These are phyloP conservation scores for Parnassius glacialis DNA, from an alignment of 2,888 invertebrate genomes.

Conservation along the genomic window DNA sequence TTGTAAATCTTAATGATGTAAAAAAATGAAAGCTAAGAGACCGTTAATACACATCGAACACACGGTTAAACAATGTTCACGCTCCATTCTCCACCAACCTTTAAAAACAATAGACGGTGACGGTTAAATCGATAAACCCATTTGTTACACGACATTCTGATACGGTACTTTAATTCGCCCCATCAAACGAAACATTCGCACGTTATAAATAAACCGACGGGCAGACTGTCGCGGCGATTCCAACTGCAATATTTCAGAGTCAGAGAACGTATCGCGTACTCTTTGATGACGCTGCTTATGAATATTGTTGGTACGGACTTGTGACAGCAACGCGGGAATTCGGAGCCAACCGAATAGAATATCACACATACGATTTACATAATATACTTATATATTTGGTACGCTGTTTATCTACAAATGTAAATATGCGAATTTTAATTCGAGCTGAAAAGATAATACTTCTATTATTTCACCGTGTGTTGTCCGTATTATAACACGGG, in stretches of 20 bases:
- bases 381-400: too few species aligned
- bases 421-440: too few species aligned
- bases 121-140: conserved; percentile 55
- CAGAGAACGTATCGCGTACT: conserved; percentile 56
- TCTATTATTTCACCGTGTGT: too few species aligned
- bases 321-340: conserved; percentile 44
- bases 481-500: too few species aligned
- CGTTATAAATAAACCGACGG: conserved; percentile 70
- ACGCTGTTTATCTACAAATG: background rate
- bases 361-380: conserved; percentile 4
- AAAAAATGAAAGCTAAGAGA: too few species aligned
- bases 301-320: conserved; percentile 55
- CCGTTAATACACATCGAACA: conserved; percentile 3
- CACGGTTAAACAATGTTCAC: conserved; percentile 14
- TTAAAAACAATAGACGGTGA: conserved; percentile 30
- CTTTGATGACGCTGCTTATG: conserved; percentile 74
- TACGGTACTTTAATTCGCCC: conserved; percentile 52
- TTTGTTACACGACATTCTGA: conserved; percentile 44
- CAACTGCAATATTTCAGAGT: conserved; percentile 72
- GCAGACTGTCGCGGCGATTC: conserved; percentile 70
- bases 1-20: too few species aligned
- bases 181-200: conserved; percentile 63
- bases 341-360: conserved; percentile 9
- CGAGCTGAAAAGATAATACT: too few species aligned
- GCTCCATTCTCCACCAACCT: conserved; percentile 6